Evolutionary conservation across 2,113 vertebrate species (phyloP).

Genomic region (Conger conger): DNA sequence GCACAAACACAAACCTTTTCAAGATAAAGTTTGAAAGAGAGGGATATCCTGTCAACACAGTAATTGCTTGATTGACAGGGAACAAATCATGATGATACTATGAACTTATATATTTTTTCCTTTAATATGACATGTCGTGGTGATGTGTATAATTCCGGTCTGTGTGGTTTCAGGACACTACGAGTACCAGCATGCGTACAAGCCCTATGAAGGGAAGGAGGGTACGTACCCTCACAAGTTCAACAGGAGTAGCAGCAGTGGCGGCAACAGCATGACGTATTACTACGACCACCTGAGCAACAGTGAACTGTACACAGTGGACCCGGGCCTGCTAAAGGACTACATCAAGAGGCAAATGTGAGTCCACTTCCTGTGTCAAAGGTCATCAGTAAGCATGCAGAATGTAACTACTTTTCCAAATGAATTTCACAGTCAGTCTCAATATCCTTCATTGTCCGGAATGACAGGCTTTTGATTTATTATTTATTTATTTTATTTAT

Average conservation of each 20-base stretch:
- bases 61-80: no score
- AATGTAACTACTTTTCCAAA: not conserved
- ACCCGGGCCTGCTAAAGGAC: slow-evolving; percentile 89
- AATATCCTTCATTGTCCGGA: not conserved
- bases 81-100: no score
- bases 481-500: no score
- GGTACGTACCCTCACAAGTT: slow-evolving; percentile 67
- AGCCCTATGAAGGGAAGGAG: slow-evolving; percentile 72
- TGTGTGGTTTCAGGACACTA: slow-evolving; percentile 73
- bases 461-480: no score
- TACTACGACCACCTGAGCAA: slow-evolving; percentile 89
- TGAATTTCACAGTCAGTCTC: not conserved
- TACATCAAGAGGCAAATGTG: slow-evolving; percentile 97
- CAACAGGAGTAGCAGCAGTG: slow-evolving; percentile 53
- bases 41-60: not conserved
- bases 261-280: slow-evolving; percentile 82
- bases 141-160: not conserved
- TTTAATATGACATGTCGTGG: not conserved
- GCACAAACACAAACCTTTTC: no score
- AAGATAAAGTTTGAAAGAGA: not conserved
- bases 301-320: slow-evolving; percentile 88
- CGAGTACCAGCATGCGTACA: slow-evolving; percentile 77
- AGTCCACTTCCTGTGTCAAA: slow-evolving; percentile 55
- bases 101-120: no score
- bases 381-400: not conserved